Evolutionary conservation across 1,140 invertebrate genomes (phyloP).

Genomic region (Pseudomyrmex gracilis): DNA sequence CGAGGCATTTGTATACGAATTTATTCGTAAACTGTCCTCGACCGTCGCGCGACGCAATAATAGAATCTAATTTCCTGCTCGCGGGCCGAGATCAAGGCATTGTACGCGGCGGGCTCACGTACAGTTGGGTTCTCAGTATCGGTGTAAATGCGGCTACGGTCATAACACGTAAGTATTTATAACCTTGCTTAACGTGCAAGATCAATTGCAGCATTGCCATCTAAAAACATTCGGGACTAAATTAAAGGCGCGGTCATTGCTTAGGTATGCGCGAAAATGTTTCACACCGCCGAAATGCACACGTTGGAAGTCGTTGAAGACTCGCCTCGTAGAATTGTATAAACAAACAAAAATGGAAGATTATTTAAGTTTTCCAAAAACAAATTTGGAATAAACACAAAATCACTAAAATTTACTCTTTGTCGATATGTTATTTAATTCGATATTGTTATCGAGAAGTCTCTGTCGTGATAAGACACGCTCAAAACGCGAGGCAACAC

Average conservation of each 20-base stretch:
- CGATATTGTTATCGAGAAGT: neutral
- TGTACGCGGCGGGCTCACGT: neutral
- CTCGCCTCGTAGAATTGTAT: too few species aligned
- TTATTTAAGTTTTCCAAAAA: neutral
- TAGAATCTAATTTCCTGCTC: slow-evolving; percentile 64
- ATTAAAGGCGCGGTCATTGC: slow-evolving; percentile 35
- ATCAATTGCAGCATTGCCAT: slow-evolving; percentile 48
- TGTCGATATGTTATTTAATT: neutral
- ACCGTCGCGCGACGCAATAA: slow-evolving; percentile 50
- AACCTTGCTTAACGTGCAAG: slow-evolving; percentile 42
- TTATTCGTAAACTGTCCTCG: slow-evolving; percentile 42
- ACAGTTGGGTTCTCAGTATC: slow-evolving; percentile 24
- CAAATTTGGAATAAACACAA: neutral
- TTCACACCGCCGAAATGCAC: neutral
- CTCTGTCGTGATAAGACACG: neutral
- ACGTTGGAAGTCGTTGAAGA: neutral
- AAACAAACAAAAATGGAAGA: neutral
- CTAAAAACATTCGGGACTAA: slow-evolving; percentile 30
- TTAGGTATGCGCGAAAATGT: slow-evolving; percentile 48
- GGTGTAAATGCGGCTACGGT: slow-evolving; percentile 26
- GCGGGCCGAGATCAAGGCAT: slow-evolving; percentile 32
- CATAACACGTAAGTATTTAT: slow-evolving; percentile 47
- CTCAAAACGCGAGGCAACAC: neutral
- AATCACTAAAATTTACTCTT: neutral
- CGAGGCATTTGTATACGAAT: neutral